phyloP scores from a whole-genome alignment of 2,113 vertebrate species.

The Potamarius usumacintae region DNA sequence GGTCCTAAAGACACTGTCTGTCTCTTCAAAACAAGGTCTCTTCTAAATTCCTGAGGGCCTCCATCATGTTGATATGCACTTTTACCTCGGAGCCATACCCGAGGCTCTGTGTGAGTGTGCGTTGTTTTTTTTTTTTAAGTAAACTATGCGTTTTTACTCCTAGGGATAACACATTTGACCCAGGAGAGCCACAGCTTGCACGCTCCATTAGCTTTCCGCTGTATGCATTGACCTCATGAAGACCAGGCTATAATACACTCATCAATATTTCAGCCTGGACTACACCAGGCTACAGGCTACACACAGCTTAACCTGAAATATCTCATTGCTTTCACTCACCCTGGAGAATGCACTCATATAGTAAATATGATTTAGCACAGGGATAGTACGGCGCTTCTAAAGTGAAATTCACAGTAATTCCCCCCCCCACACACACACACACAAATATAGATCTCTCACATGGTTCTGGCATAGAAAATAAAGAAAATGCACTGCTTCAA shows the following conservation, averaged over 20 bases:
- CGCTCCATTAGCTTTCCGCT: conserved; percentile 48
- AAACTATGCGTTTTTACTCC: conserved; percentile 34
- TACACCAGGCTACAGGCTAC: conserved; percentile 51
- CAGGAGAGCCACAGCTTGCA: conserved; percentile 46
- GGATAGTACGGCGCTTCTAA: not conserved
- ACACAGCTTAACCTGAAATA: conserved; percentile 14
- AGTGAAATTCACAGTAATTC: not conserved
- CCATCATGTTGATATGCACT: conserved; percentile 41
- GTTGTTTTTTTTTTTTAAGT: conserved; percentile 25
- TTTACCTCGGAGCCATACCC: conserved; percentile 51
- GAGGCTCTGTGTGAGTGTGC: conserved; percentile 36
- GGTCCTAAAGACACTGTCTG: conserved; percentile 7
- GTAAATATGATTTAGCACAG: conserved; percentile 16
- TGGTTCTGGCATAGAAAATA: not conserved
- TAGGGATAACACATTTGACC: conserved; percentile 44
- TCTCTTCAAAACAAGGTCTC: conserved; percentile 24
- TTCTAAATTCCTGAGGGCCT: conserved; percentile 48
- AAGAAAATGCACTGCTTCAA: not conserved
- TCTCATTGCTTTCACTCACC: conserved; percentile 31
- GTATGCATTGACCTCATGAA: conserved; percentile 55
- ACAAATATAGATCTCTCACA: not conserved
- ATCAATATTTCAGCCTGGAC: conserved; percentile 55
- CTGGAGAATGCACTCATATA: conserved; percentile 29
- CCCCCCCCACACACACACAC: too few species aligned
- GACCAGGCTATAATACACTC: conserved; percentile 45